Evolutionary conservation across 2,797 vertebrate species (phyloP).

Genomic region (Podargus strigoides): DNA sequence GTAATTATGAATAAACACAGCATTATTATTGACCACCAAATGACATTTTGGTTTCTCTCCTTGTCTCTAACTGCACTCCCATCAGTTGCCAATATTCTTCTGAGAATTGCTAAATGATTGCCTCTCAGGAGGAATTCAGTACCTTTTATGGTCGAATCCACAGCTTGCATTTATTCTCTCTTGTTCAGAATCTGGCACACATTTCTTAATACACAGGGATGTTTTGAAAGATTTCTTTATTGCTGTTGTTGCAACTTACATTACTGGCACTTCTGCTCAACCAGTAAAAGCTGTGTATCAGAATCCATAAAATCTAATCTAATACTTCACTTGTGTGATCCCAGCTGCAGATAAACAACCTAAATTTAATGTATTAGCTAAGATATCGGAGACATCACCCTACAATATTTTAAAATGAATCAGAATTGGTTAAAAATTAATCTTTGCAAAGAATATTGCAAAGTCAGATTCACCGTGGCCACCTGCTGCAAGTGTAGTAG

Average conservation of each 20-base stretch:
- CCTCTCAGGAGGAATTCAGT: not conserved
- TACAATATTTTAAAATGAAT: not conserved
- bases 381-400: not conserved
- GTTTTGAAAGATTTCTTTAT: not conserved
- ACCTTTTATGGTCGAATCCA: not conserved
- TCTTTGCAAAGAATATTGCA: not conserved
- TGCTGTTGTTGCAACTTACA: not conserved
- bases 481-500: not conserved
- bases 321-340: not conserved
- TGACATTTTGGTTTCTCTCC: not conserved
- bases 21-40: not conserved
- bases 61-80: not conserved
- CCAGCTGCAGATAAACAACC: not conserved
- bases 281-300: not conserved
- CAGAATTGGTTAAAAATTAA: not conserved
- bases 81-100: not conserved
- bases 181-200: not conserved
- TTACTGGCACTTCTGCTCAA: not conserved
- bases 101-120: not conserved
- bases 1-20: not conserved
- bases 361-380: not conserved
- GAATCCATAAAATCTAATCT: constrained; percentile 3
- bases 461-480: not conserved
- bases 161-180: not conserved
- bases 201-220: not conserved